A percentile compares a stretch with the other conserved stretches of the same genome.
Evolutionary conservation across 2,888 invertebrate species (phyloP).

Genomic region (Cephus rjabovi): DNA sequence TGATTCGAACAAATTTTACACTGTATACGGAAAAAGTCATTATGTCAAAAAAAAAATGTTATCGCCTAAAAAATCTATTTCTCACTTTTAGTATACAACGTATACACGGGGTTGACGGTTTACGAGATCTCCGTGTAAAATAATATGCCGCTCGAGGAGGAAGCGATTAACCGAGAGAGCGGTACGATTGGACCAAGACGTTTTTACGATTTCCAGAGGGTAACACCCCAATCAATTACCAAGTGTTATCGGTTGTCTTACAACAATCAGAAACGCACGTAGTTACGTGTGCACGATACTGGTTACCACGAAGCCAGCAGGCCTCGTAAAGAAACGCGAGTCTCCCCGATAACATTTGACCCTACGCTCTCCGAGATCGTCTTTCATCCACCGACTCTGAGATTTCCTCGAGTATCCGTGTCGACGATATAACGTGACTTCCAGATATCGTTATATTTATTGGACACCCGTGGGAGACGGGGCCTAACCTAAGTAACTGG

Average conservation of each 20-base stretch:
- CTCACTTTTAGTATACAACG: no score
- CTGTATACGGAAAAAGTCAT: background rate
- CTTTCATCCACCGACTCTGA: background rate
- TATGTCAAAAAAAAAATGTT: background rate
- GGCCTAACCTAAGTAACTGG: background rate
- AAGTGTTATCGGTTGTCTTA: background rate
- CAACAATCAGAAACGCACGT: background rate
- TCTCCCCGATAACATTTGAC: background rate
- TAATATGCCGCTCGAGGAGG: background rate
- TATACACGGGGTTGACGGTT: background rate
- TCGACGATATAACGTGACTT: background rate
- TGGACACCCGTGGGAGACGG: background rate
- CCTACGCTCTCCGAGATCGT: background rate
- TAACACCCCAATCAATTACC: background rate
- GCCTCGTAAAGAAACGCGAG: background rate
- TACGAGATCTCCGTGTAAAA: background rate
- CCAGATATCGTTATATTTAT: background rate
- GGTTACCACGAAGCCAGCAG: background rate
- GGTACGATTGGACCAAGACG: background rate
- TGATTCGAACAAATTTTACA: background rate
- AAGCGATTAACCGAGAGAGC: background rate
- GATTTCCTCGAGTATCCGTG: background rate
- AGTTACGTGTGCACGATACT: background rate
- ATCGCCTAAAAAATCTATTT: background rate
- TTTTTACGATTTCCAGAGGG: background rate